Base-by-base conservation (phyloP, 2,888 invertebrate genomes). In the Drosophila robusta region DNA sequence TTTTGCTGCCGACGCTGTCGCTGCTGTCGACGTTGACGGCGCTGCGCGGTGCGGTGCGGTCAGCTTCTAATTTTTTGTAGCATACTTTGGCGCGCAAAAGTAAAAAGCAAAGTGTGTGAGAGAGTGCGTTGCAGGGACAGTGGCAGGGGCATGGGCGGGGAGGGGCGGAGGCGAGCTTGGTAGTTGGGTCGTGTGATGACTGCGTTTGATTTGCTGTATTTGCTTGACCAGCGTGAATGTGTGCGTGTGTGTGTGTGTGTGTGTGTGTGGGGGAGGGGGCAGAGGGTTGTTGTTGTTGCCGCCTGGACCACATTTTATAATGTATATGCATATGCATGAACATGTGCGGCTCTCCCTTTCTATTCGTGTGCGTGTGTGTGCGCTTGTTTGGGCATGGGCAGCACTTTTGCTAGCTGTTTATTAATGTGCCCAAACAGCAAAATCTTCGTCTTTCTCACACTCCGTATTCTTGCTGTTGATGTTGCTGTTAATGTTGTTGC, bases 131-230 rank as follows among this genome's bases (percentile, higher is more conserved):
- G 26, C 18, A 18, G 26, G 26, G 26, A 7, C 4, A 4, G 4
- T 24, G 3, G 41, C 2, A 1, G 0, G 38, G 2, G 2, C 4
- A 7, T n/a, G n/a, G n/a, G n/a, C n/a, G 16, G 14, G 6, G 7
- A 11, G 14, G 12, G 5, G 34, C 12, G 14, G 12, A 24, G 8
- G 45, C 4, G 18, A 3, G 12, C 34, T 34, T 9, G 7, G 42
- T 29, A 29, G 56, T 39, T 42, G 55, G 45, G 22, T 12, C 18
- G 41, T 22, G 36, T 67, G 68, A 60, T 68, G 78, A 67, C 58
- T 85, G 72, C 67, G 71, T 80, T 80, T 73, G 85, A 77, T 84
- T 74, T 78, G 62, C 68, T 60, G 63, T 80, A 63, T 81, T 81
- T 70, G 71, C 68, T 71, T 79, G 78, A 82, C 83, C 83, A 79